Percentiles rank a stretch among this genome's conserved stretches.
These are phyloP conservation scores for Platypus cylindrus DNA, from an alignment of 2,888 invertebrate genomes.

Conservation along the genomic window DNA sequence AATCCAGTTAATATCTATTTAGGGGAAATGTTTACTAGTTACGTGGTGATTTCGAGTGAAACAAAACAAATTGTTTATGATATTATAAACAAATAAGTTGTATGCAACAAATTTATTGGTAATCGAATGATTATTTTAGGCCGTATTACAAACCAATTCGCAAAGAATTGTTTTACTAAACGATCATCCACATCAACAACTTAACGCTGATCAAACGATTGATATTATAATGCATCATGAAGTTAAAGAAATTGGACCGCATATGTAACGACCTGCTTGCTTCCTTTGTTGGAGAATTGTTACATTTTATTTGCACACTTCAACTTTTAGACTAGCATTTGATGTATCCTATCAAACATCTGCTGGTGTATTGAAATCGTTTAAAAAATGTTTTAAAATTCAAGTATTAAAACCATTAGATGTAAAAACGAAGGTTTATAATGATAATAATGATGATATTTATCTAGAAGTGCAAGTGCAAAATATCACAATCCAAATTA, in stretches of 20 bases:
- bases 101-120: too few species aligned
- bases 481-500: slow-evolving; percentile 93
- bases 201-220: slow-evolving; percentile 70
- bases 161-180: slow-evolving; percentile 75
- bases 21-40: slow-evolving; percentile 96
- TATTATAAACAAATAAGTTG: slow-evolving; percentile 47
- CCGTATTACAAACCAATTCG: slow-evolving; percentile 86
- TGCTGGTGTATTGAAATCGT: slow-evolving; percentile 63
- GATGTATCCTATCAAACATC: slow-evolving; percentile 83
- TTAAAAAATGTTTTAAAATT: slow-evolving; percentile 96
- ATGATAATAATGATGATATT: slow-evolving; percentile 74
- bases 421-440: slow-evolving; percentile 97
- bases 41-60: slow-evolving; percentile 94
- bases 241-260: slow-evolving; percentile 97
- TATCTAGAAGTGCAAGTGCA: slow-evolving; percentile 66
- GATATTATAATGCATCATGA: slow-evolving; percentile 97
- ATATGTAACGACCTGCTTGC: slow-evolving; percentile 81
- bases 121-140: slow-evolving; percentile 39
- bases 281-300: slow-evolving; percentile 2
- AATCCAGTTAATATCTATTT: slow-evolving; percentile 96
- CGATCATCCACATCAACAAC: slow-evolving; percentile 44
- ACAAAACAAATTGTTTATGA: slow-evolving; percentile 72
- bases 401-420: slow-evolving; percentile 95
- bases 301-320: neutral
- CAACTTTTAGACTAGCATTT: slow-evolving; percentile 68